Conservation (phyloP, 1,140 invertebrate genomes). For the Musca vetustissima region DNA sequence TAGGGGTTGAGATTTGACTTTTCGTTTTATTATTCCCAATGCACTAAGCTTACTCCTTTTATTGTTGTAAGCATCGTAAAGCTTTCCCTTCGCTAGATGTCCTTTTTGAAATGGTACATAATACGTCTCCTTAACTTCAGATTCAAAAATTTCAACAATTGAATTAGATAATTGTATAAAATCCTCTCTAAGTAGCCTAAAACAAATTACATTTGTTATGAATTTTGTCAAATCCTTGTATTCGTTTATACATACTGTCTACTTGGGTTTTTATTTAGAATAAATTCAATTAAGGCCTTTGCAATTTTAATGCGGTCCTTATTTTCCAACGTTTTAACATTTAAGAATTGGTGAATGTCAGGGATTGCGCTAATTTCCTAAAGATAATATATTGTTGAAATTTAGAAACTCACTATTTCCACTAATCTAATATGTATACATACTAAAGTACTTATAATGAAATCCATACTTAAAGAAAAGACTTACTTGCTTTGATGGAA, state of each 20-base stretch:
- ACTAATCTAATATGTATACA: no score
- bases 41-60: background rate
- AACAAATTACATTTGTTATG: no score
- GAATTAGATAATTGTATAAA: background rate
- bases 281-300: background rate
- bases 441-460: no score
- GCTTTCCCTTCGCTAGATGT: background rate
- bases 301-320: background rate
- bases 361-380: no score
- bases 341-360: background rate
- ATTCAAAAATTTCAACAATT: background rate
- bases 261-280: background rate
- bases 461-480: no score
- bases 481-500: no score
- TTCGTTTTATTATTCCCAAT: background rate
- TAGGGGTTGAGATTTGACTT: no score
- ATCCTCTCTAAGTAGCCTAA: background rate
- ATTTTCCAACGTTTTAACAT: background rate
- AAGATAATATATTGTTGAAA: no score
- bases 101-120: background rate
- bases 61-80: background rate
- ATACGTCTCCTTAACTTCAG: slow-evolving; percentile 3
- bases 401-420: no score
- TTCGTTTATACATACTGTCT: background rate
- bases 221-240: no score